Base-by-base conservation (phyloP, 2,888 invertebrate genomes). In the Noctua fimbriata region DNA sequence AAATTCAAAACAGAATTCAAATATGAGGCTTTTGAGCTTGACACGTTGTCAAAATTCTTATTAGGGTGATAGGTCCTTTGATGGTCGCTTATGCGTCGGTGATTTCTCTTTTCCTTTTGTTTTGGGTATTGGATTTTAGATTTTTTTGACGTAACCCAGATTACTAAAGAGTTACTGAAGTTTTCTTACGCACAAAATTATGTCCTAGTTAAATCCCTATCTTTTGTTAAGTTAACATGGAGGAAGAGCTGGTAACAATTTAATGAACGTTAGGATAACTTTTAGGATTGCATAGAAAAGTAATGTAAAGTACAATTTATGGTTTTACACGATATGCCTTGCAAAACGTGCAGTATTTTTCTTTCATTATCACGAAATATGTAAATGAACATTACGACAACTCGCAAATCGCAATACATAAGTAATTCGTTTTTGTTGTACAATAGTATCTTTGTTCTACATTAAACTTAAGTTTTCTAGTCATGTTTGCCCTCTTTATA, bases 311-410 rank as follows among this genome's bases (percentile, higher is more conserved):
- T 32, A 52, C 18, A 78, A 52, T 58, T 24, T 21, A 36, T 67
- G 36, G 21, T 78, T 82, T 81, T 69, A 63, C 5, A 63, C 75
- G 47, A 69, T 69, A 49, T 24, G 21, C 9, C 55, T 72, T 74
- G 36, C 52, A 75, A 81, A 72, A 65, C 28, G 36, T 72, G 52
- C n/a, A n/a, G 32, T 77, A 72, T 60, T 60, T 85, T 78, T 74
- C 36, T 83, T 78, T 74, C 18, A 77, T 66, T 74, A 78, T 69
- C 67, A 74, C 78, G 69, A 86, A 86, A 65, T 82, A 78, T 71
- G 67, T 74, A 83, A 84, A 76, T 78, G 49, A 58, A 47, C 60
- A 69, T 75, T 72, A 72, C 76, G 60, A 78, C 36, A 79, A 76
- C 49, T 71, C 47, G 73, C 72, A 67, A 83, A 79, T 73, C 60